A percentile compares a stretch with the other conserved stretches of the same genome.
These are phyloP conservation scores for Cebus imitator DNA, from an alignment of 2,113 vertebrate genomes.

Conservation along the genomic window DNA sequence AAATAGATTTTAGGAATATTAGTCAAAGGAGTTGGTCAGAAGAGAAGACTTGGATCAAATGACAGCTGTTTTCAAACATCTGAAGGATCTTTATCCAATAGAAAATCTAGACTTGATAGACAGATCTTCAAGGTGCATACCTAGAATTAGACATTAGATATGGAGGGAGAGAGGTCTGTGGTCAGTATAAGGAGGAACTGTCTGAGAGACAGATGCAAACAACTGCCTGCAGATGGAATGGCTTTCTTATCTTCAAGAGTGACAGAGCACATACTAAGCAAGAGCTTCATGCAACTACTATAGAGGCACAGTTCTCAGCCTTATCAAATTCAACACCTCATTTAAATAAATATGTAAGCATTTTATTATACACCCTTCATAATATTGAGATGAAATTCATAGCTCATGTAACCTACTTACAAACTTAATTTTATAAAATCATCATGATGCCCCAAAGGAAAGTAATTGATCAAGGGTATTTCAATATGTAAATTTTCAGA, in stretches of 20 bases:
- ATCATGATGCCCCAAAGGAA: neutral
- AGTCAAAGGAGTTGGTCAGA: neutral
- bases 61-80: neutral
- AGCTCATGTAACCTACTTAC: neutral
- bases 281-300: neutral
- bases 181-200: neutral
- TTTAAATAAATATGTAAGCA: neutral
- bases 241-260: neutral
- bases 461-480: neutral
- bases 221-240: neutral
- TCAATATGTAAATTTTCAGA: neutral
- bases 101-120: neutral
- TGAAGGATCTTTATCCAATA: neutral
- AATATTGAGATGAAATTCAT: neutral
- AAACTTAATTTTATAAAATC: neutral
- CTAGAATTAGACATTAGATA: neutral
- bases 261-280: neutral
- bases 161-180: neutral
- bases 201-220: neutral
- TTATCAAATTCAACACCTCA: neutral
- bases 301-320: neutral
- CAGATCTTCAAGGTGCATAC: neutral
- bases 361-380: neutral
- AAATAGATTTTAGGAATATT: neutral
- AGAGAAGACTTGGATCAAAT: neutral